Evolutionary conservation across 2,113 vertebrate genomes (phyloP).

Genomic region (Tympanuchus pallidicinctus): DNA sequence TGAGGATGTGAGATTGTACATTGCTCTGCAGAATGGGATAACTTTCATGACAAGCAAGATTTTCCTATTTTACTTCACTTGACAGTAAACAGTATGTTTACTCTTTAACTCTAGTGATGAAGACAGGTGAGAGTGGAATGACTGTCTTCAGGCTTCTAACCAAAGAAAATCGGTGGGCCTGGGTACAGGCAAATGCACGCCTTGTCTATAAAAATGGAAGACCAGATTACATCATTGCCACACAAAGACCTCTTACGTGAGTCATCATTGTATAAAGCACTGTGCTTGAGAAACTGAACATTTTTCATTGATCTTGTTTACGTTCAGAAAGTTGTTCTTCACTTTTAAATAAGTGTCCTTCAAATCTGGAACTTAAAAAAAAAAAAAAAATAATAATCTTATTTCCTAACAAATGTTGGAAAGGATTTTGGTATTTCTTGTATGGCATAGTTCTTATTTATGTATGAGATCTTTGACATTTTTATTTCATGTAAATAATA

Average conservation of each 20-base stretch:
- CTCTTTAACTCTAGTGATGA: slow-evolving; percentile 82
- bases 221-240: slow-evolving; percentile 87
- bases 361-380: not conserved
- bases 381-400: not conserved
- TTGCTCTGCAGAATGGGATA: not conserved
- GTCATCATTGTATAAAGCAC: not conserved
- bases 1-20: not conserved
- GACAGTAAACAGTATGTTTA: not conserved
- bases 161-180: slow-evolving; percentile 85
- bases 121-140: slow-evolving; percentile 89
- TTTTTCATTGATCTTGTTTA: not conserved
- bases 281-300: not conserved
- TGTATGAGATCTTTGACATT: not conserved
- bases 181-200: slow-evolving; percentile 87
- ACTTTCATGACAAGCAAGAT: not conserved
- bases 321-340: not conserved
- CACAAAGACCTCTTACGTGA: slow-evolving; percentile 86
- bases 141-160: slow-evolving; percentile 87
- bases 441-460: not conserved
- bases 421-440: not conserved
- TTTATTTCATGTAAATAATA: not conserved
- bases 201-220: slow-evolving; percentile 88
- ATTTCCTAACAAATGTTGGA: not conserved
- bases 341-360: not conserved
- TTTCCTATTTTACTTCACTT: not conserved